Evolutionary conservation across 2,888 invertebrate species (phyloP).

Genomic region (Cetonia aurata): DNA sequence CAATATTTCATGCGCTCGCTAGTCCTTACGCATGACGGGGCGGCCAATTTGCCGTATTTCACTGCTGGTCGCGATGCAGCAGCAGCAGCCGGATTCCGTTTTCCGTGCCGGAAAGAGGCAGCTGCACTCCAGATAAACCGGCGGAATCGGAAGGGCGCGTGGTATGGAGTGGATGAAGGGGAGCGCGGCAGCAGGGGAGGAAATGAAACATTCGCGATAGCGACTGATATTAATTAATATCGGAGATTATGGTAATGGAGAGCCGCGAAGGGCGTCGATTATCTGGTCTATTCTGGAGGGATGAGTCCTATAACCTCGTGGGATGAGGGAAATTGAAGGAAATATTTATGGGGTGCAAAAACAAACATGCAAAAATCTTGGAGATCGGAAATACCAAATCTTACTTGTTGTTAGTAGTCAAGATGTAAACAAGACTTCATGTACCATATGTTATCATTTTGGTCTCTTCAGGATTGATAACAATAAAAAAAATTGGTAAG

Average conservation of each 20-base stretch:
- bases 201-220: constrained; percentile 37
- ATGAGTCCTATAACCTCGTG: background rate
- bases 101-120: constrained; percentile 28
- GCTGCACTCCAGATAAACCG: constrained; percentile 37
- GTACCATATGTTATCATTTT: no score
- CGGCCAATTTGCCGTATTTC: constrained; percentile 41
- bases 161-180: background rate
- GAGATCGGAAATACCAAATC: no score
- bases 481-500: no score
- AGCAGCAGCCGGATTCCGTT: background rate
- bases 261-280: constrained; percentile 5
- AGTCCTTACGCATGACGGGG: constrained; percentile 40
- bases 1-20: constrained; percentile 39
- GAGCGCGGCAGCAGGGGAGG: background rate
- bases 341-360: no score
- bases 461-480: no score
- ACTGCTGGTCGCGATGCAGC: constrained; percentile 29
- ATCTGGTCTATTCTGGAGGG: background rate
- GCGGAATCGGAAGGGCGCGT: constrained; percentile 6
- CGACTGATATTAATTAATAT: constrained; percentile 38
- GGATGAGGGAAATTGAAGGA: background rate
- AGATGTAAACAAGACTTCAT: no score
- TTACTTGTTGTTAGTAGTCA: no score
- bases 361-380: no score
- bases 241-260: constrained; percentile 42